Percentiles rank a stretch among this genome's conserved stretches.
phyloP scores from a whole-genome alignment of 1,140 invertebrate species.

The Lepidurus packardi region DNA sequence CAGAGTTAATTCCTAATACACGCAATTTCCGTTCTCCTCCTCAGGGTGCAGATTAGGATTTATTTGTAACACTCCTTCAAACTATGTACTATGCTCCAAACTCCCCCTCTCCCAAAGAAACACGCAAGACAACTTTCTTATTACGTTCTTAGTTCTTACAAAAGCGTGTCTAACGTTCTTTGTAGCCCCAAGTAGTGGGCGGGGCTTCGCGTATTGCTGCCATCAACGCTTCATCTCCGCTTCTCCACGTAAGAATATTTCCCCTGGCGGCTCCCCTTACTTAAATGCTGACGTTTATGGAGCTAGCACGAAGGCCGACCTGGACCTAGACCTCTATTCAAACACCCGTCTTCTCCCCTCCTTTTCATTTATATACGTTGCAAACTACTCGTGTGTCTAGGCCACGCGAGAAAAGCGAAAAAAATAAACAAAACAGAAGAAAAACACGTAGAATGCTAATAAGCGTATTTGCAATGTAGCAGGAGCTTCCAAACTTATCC shows the following conservation, averaged over 20 bases:
- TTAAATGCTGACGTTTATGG: slow-evolving; percentile 5
- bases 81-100: too few relatives aligned
- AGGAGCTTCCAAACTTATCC: not conserved
- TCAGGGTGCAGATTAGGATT: too few relatives aligned
- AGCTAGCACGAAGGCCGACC: not conserved
- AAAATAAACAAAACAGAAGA: not conserved
- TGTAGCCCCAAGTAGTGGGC: not conserved
- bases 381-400: not conserved
- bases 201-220: not conserved
- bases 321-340: slow-evolving; percentile 8
- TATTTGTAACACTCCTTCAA: too few relatives aligned
- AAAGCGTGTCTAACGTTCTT: not conserved
- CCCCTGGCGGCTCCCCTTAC: not conserved
- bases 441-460: not conserved
- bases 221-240: not conserved
- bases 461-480: not conserved
- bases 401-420: not conserved
- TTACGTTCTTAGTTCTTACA: not conserved
- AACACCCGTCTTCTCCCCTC: not conserved
- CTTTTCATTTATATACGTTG: not conserved
- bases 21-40: too few relatives aligned
- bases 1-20: too few relatives aligned
- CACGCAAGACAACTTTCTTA: not conserved
- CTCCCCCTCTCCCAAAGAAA: not conserved
- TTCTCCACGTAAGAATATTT: not conserved